phyloP scores from a whole-genome alignment of 2,113 vertebrate genomes.

The Vulpes ferrilata region DNA sequence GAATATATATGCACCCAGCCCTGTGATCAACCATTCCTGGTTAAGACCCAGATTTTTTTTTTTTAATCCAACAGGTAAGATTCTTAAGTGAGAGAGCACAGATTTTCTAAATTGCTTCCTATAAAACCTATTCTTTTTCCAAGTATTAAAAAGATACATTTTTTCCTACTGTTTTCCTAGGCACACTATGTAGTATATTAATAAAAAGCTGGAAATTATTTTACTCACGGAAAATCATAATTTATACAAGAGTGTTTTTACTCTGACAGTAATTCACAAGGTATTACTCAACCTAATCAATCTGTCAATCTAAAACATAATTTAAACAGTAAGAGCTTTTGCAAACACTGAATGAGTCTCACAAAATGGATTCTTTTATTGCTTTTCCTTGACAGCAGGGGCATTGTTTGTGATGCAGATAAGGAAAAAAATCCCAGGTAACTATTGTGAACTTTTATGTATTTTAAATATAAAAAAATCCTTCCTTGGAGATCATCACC shows the following conservation, averaged over 20 bases:
- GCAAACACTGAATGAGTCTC: neutral
- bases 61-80: neutral
- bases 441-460: neutral
- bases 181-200: neutral
- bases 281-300: neutral
- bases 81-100: neutral
- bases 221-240: neutral
- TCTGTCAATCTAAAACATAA: neutral
- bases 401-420: neutral
- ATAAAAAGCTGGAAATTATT: slow-evolving; percentile 16
- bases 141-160: neutral
- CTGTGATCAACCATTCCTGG: neutral
- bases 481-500: neutral
- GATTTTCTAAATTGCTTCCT: neutral
- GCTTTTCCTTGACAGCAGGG: neutral
- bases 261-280: neutral
- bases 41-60: neutral
- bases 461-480: neutral
- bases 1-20: neutral
- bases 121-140: neutral
- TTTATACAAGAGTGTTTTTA: neutral
- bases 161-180: slow-evolving; percentile 6
- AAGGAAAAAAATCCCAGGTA: neutral
- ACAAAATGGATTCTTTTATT: neutral
- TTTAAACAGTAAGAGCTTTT: neutral